These are phyloP conservation scores for Holacanthella duospinosa DNA, from an alignment of 2,888 invertebrate genomes.

Conservation along the genomic window DNA sequence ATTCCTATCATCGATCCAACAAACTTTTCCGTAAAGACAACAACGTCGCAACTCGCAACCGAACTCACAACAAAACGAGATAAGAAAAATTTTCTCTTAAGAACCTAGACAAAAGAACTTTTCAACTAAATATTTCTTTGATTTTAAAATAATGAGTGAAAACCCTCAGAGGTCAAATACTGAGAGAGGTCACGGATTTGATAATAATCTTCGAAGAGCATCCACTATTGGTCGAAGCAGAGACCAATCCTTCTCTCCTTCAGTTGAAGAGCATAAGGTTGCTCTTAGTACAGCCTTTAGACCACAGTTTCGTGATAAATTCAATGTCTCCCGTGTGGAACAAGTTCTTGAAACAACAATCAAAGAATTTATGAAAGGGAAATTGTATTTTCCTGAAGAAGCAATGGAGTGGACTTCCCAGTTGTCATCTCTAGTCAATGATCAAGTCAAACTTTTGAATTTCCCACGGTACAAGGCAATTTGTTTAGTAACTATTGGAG, in stretches of 20 bases:
- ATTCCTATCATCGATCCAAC: too few relatives aligned
- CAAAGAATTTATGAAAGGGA: slow-evolving; percentile 25
- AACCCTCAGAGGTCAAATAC: neutral
- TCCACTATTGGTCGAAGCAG: neutral
- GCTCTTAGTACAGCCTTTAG: neutral
- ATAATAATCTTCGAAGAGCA: neutral
- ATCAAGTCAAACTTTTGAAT: slow-evolving; percentile 24
- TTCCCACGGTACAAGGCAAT: slow-evolving; percentile 34
- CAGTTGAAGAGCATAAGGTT: neutral
- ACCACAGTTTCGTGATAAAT: slow-evolving; percentile 30
- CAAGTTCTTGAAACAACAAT: slow-evolving; percentile 23
- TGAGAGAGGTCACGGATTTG: neutral
- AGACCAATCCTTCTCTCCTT: neutral
- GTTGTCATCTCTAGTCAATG: slow-evolving; percentile 23
- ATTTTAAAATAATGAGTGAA: neutral
- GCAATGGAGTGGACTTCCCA: slow-evolving; percentile 26
- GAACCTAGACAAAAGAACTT: too few relatives aligned
- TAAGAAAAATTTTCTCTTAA: too few relatives aligned
- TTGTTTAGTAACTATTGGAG: slow-evolving; percentile 27
- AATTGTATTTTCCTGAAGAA: slow-evolving; percentile 24
- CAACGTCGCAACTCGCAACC: too few relatives aligned
- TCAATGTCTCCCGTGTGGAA: slow-evolving; percentile 25
- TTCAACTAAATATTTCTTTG: too few relatives aligned
- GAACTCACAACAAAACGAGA: too few relatives aligned
- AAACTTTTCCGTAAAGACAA: too few relatives aligned